Base-by-base conservation (phyloP, 2,888 invertebrate species). In the Pedicia rivosa region DNA sequence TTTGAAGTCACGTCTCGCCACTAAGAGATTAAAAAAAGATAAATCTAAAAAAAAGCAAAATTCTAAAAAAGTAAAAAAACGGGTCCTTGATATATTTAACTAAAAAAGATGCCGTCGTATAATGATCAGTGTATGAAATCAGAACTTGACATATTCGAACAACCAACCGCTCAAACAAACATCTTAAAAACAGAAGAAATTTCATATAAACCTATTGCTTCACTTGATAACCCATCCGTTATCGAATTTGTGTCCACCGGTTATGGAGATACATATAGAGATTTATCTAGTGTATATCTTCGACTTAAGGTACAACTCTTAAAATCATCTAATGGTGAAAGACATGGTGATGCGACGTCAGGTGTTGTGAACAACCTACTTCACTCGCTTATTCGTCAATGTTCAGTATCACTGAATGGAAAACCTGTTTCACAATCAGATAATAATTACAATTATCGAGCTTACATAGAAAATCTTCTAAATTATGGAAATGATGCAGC, bases 401-500 rank as follows among this genome's bases (percentile, higher is more conserved):
- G 33, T 4, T 34, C 33, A 9, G 26, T 36, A 15, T 32, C 15
- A 20, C 19, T 40, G 12, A 40, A 40, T 38, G 35, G 38, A 4
- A 36, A 39, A 34, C 17, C 20, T 20, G 38, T 41, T 15, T 20
- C 36, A 12, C 32, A 33, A 15, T 33, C 38, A 2, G 28, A 32
- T 8, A 36, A 36, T n/a, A 31, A 27, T 24, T 40, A 40, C 12
- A 15, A 31, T 1, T 40, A 38, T 20, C 2, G 38, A 13, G 27
- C 35, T 4, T 38, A 36, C 12, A 30, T 40, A 13, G 37, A 40
- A 35, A 16, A 10, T 14, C 12, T 37, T 9, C 12, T 37, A 10
- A 40, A 38, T 32, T 40, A 35, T 29, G 36, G 37, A 3, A 20
- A 27, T 15, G 35, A 24, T 25, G 35, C 35, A 3, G 29, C 37